Base-by-base conservation (phyloP, 1,140 invertebrate species). In the Heliconius himera region DNA sequence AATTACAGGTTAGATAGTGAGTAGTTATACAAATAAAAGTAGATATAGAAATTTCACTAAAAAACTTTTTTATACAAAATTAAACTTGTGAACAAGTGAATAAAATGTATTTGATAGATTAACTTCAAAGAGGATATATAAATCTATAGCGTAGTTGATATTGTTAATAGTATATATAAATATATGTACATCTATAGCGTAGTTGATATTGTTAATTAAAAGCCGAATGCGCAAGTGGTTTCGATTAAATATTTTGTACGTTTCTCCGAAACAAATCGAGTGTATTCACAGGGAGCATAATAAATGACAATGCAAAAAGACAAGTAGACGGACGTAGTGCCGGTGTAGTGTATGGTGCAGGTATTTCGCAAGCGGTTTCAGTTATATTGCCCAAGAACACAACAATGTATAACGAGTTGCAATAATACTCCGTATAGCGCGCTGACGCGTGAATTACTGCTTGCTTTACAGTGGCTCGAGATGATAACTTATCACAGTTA, bases 291-390 rank as follows among this genome's bases (percentile, higher is more conserved):
- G n/a, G n/a, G n/a, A n/a, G n/a, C 77, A 84, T 77, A 84, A 83
- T 75, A 84, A 74, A 84, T 85, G 85, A 90, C 87, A 88, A 86
- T 89, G 85, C 84, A 86, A 84, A 86, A 88, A 78, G 77, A 84
- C 87, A 86, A 83, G 88, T 85, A 85, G 84, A 83, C 87, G 86
- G 85, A 90, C 84, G 85, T 89, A 85, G 84, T 81, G 76, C 13
- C 60, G 26, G 60, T 29, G 8, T 66, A 66, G 60, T 66, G n/a
- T 66, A 66, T 66, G 60, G 83, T 77, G 84, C 79, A 78, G 86
- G 83, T 73, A 83, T 92, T 90, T 90, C 87, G 86, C 88, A 91
- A 91, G 85, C 84, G 77, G 89, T 88, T 90, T 89, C 87, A 89
- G 88, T 88, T 83, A 85, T 90, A 85, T 93, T 93, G 87, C 90